Conservation (phyloP, 2,113 vertebrate species). For the Trochalopteron elliotii region DNA sequence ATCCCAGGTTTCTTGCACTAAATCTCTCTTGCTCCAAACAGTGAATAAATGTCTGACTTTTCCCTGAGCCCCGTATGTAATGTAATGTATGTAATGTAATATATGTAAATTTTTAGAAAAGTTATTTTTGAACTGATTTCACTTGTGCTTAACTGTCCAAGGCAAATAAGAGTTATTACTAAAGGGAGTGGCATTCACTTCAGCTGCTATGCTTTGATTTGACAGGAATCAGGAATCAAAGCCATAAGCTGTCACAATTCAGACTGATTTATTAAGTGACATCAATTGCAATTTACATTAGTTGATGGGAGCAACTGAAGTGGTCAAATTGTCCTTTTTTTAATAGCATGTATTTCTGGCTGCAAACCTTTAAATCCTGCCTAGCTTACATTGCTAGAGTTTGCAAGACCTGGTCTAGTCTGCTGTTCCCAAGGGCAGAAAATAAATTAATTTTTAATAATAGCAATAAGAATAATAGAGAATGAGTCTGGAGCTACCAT, state of each 20-base stretch:
- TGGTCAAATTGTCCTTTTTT: neutral
- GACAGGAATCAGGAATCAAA: neutral
- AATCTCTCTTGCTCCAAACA: neutral
- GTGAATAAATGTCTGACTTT: neutral
- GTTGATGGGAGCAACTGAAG: neutral
- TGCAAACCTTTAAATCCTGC: neutral
- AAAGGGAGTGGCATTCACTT: neutral
- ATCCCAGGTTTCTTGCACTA: neutral
- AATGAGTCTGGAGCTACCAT: neutral
- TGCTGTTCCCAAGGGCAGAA: neutral
- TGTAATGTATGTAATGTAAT: too few species aligned
- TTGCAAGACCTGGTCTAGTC: neutral
- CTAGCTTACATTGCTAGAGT: neutral
- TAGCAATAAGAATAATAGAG: slow-evolving; percentile 15
- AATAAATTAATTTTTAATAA: slow-evolving; percentile 46
- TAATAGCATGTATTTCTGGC: neutral
- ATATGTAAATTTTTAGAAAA: neutral
- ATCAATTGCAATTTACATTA: neutral
- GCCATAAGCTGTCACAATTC: neutral
- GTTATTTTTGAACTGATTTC: neutral
- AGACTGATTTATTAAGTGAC: neutral
- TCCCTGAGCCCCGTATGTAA: rapidly evolving
- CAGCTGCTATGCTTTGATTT: neutral
- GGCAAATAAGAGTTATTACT: neutral
- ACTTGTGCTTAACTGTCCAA: neutral